Conservation (phyloP, 2,888 invertebrate genomes). For the Pegoplata infirma region DNA sequence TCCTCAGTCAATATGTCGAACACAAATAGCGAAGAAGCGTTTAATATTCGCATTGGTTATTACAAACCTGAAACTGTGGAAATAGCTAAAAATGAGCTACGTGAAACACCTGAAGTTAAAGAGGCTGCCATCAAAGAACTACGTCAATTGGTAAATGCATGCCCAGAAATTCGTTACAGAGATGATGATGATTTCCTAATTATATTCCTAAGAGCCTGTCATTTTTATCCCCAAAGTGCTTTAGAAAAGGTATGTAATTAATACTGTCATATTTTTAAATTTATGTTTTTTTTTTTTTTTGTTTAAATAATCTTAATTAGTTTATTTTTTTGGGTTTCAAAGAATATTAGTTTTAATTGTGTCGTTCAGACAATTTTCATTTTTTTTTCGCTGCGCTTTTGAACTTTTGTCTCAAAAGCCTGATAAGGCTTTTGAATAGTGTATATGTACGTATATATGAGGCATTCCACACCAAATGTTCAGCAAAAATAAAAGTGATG, state of each 20-base stretch:
- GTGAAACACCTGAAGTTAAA: constrained; percentile 85
- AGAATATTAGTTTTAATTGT: neutral
- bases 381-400: constrained; percentile 23
- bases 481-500: too few species aligned
- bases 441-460: too few species aligned
- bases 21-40: constrained; percentile 76
- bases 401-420: constrained; percentile 40
- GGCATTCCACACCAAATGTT: too few species aligned
- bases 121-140: constrained; percentile 81
- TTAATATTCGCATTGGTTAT: constrained; percentile 81
- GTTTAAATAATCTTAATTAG: neutral
- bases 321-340: neutral
- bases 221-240: constrained; percentile 90
- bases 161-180: constrained; percentile 83
- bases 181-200: constrained; percentile 88
- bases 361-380: neutral
- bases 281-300: neutral
- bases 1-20: constrained; percentile 66
- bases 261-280: neutral
- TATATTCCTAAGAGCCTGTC: constrained; percentile 89
- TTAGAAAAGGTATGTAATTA: constrained; percentile 83
- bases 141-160: constrained; percentile 83
- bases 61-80: constrained; percentile 80
- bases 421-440: constrained; percentile 39
- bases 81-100: constrained; percentile 82